Conservation (phyloP, 2,797 vertebrate species). For the Thamnophis elegans region DNA sequence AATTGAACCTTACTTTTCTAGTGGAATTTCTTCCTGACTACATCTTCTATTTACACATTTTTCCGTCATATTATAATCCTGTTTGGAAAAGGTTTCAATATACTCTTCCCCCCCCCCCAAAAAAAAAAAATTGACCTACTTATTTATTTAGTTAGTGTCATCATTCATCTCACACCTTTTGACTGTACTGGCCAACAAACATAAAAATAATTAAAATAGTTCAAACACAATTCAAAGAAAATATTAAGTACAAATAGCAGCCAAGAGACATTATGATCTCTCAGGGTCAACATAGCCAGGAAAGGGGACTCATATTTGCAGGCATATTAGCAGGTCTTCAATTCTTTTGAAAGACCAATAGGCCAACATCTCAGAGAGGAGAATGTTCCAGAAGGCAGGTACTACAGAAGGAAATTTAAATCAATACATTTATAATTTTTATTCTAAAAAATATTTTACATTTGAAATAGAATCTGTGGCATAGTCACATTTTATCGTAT, state of each 20-base stretch:
- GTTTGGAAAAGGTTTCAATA: background rate
- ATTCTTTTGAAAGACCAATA: background rate
- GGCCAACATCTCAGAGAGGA: background rate
- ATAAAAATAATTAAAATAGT: background rate
- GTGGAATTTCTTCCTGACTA: background rate
- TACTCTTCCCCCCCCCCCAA: background rate
- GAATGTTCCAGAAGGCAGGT: background rate
- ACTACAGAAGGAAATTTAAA: background rate
- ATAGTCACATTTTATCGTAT: background rate
- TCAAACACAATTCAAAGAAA: background rate
- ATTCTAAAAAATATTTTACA: background rate
- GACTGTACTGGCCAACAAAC: background rate
- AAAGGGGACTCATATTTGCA: background rate
- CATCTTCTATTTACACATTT: background rate
- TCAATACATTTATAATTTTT: background rate
- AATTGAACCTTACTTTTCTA: slow-evolving; percentile 9
- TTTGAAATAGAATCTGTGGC: background rate
- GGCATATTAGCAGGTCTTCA: background rate
- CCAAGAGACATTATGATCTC: background rate
- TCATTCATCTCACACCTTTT: background rate
- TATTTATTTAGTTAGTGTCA: background rate
- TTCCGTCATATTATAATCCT: background rate
- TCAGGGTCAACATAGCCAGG: background rate
- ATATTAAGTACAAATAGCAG: background rate
- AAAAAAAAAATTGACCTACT: background rate